Conservation (phyloP, 2,888 invertebrate species). For the Charanyca ferruginea region DNA sequence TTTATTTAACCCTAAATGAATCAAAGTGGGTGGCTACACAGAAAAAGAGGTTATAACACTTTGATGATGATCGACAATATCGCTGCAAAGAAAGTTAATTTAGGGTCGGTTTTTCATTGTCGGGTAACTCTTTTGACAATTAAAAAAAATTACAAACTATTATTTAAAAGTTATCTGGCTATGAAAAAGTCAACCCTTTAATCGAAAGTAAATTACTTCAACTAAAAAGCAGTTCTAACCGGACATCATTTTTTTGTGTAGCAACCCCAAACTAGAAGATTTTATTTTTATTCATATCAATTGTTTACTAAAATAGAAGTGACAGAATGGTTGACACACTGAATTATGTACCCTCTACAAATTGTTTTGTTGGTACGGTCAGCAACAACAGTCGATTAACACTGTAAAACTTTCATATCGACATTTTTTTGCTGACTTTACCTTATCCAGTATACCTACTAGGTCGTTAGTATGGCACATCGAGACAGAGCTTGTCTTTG, state of each 20-base stretch:
- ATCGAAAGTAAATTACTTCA: not conserved
- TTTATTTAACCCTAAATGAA: slow-evolving; percentile 11
- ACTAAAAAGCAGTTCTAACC: not conserved
- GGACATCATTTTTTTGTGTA: slow-evolving; percentile 19
- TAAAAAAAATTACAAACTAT: not conserved
- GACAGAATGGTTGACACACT: slow-evolving; percentile 39
- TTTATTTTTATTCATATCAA: slow-evolving; percentile 10
- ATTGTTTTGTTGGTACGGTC: not conserved
- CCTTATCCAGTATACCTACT: not conserved
- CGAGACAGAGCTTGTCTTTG: not conserved
- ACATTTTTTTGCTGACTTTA: no score
- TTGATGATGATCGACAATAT: not conserved
- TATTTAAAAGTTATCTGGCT: not conserved
- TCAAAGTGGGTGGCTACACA: slow-evolving; percentile 13
- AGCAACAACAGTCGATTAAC: no score
- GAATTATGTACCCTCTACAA: slow-evolving; percentile 2
- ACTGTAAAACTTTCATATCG: no score
- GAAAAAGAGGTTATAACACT: slow-evolving; percentile 2
- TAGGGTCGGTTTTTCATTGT: not conserved
- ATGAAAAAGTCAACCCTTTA: not conserved
- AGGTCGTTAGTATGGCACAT: not conserved
- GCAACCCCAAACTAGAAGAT: slow-evolving; percentile 1
- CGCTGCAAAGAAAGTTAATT: not conserved
- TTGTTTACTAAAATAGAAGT: slow-evolving; percentile 38
- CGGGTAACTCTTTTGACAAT: not conserved